Base-by-base conservation (phyloP, 2,888 invertebrate genomes). In the Cylindroiulus punctatus region DNA sequence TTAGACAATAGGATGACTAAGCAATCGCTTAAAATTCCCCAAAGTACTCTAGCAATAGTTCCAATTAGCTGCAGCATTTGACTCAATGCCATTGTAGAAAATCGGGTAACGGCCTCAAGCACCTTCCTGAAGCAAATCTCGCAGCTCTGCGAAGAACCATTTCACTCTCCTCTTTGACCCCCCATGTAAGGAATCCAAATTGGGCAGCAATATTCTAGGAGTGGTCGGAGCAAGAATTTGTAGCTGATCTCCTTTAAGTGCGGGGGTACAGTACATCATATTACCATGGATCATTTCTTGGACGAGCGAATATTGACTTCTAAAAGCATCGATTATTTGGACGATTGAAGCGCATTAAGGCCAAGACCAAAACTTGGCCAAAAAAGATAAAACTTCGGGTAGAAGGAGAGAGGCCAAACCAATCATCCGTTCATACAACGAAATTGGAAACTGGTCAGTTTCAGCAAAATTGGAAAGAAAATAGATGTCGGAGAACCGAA, bases 371-470 rank as follows among this genome's bases (percentile, higher is more conserved):
- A 52, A 52, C 52, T 52, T 52, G 52, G n/a, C 52, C 52, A 52
- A 52, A n/a, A n/a, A 52, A 52, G 52, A 52, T 52, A 52, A 52
- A 52, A 52, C 52, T 52, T n/a, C 3, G 52, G n/a, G n/a, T n/a
- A 52, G 52, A 52, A 52, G 52, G n/a, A 52, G 52, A 52, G n/a
- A 52, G 52, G 52, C 52, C 52, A 52, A 52, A 52, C 52, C 52
- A 52, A 52, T 52, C 52, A 52, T n/a, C 52, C 52, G 52, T 5
- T n/a, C n/a, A 52, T 52, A 52, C n/a, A n/a, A 52, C 52, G 52
- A 52, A 52, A 52, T 52, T 52, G 52, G n/a, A 52, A 52, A 52
- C 17, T 52, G 52, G 52, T 52, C n/a, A n/a, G 52, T 52, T 52
- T 52, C 52, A 52, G 52, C 52, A 52, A 52, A 19, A 52, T 52